Conservation (phyloP, 1,140 invertebrate genomes). For the Drosophila eugracilis region DNA sequence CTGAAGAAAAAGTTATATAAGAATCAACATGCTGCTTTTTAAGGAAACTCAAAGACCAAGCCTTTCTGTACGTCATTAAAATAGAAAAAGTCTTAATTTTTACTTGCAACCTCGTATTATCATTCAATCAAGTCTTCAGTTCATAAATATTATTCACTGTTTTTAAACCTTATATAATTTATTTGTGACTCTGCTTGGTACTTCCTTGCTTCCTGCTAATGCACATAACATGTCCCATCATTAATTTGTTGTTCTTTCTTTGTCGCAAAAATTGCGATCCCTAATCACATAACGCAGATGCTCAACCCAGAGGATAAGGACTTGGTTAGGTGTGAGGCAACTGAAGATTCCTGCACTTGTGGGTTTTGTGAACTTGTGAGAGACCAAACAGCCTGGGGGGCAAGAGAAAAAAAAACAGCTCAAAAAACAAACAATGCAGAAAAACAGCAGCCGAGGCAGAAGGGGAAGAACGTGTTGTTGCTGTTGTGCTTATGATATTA, state of each 20-base stretch:
- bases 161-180: too few species aligned
- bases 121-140: too few species aligned
- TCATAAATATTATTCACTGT: too few species aligned
- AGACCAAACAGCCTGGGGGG: conserved; percentile 23
- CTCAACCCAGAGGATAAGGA: conserved; percentile 29
- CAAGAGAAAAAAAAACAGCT: conserved; percentile 27
- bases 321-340: conserved; percentile 6
- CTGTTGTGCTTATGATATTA: conserved; percentile 74
- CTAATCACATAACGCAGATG: conserved; percentile 77
- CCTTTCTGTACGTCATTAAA: too few species aligned
- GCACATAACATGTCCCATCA: neutral
- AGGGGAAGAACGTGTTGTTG: conserved; percentile 49
- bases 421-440: conserved; percentile 40
- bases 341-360: conserved; percentile 49
- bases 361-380: conserved; percentile 37
- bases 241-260: conserved; percentile 18
- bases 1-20: too few species aligned
- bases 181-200: too few species aligned
- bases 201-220: too few species aligned
- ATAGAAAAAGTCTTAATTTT: too few species aligned
- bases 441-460: conserved; percentile 27
- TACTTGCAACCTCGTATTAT: too few species aligned
- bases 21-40: neutral
- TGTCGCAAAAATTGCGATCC: conserved; percentile 61
- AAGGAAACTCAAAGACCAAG: neutral